phyloP scores from a whole-genome alignment of 2,888 invertebrate genomes.

The Drosophila lutescens region DNA sequence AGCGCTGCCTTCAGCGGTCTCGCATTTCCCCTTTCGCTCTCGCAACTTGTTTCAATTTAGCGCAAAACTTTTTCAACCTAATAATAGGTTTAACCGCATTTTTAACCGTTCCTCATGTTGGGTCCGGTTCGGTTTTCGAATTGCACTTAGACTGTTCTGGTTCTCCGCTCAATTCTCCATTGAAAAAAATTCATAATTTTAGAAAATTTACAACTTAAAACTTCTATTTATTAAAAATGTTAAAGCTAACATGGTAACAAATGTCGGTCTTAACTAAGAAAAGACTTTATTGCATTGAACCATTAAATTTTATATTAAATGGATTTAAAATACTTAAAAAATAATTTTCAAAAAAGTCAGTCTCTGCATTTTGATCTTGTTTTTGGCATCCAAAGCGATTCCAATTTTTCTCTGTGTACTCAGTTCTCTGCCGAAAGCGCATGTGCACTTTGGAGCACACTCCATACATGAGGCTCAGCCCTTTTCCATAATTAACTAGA shows the following conservation, averaged over 20 bases:
- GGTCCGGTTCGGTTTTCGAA: slow-evolving; percentile 46
- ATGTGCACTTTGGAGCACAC: slow-evolving; percentile 68
- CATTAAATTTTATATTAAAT: too few relatives aligned
- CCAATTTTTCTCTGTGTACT: not conserved
- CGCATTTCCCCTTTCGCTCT: slow-evolving; percentile 46
- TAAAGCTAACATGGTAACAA: too few relatives aligned
- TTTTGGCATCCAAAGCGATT: not conserved
- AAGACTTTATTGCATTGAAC: too few relatives aligned
- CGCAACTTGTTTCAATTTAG: slow-evolving; percentile 70
- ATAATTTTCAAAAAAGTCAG: too few relatives aligned
- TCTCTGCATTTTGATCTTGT: too few relatives aligned
- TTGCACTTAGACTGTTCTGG: slow-evolving; percentile 20
- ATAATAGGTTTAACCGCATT: slow-evolving; percentile 80
- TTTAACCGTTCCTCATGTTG: slow-evolving; percentile 75
- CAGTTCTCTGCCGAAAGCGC: slow-evolving; percentile 47
- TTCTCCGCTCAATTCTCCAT: slow-evolving; percentile 16
- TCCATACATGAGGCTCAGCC: slow-evolving; percentile 35
- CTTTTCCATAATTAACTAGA: slow-evolving; percentile 78
- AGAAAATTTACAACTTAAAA: too few relatives aligned
- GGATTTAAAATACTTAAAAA: too few relatives aligned
- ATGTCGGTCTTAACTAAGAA: too few relatives aligned
- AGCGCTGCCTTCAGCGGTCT: slow-evolving; percentile 70
- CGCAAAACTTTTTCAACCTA: slow-evolving; percentile 66
- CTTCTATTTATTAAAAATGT: too few relatives aligned
- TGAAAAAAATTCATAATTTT: not conserved